Conservation (phyloP, 2,113 vertebrate species). For the Psammodynastes pulverulentus region DNA sequence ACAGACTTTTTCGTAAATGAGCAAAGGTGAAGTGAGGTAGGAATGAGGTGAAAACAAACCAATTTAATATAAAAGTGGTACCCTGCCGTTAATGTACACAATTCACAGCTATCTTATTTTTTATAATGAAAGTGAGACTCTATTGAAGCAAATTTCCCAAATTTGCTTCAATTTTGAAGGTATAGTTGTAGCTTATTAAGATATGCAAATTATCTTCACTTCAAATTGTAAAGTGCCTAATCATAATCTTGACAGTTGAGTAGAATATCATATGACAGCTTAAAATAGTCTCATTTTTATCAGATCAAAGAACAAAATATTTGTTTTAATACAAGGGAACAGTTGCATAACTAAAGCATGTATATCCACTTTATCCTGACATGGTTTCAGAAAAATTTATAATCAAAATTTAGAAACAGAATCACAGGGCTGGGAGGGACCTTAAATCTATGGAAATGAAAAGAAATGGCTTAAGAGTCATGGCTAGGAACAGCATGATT, state of each 20-base stretch:
- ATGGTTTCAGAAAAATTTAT: background rate
- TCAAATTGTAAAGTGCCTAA: background rate
- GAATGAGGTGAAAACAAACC: background rate
- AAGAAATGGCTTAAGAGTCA: background rate
- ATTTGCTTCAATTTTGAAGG: background rate
- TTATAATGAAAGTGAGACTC: background rate
- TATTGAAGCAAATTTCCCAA: background rate
- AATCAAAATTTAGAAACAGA: background rate
- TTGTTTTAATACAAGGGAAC: background rate
- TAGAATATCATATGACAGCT: background rate
- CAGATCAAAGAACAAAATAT: background rate
- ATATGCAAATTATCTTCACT: background rate
- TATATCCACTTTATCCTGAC: background rate
- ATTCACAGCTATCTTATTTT: background rate
- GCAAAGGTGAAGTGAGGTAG: background rate
- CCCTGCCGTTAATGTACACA: background rate
- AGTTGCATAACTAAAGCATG: background rate
- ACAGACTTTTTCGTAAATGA: background rate
- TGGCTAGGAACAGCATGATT: background rate
- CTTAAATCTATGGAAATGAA: background rate
- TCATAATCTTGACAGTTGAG: background rate
- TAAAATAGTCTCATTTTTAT: background rate
- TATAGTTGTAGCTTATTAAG: background rate
- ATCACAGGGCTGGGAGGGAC: background rate
- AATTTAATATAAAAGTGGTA: background rate